phyloP scores from a whole-genome alignment of 2,888 invertebrate species.

The Diarsia mendica region DNA sequence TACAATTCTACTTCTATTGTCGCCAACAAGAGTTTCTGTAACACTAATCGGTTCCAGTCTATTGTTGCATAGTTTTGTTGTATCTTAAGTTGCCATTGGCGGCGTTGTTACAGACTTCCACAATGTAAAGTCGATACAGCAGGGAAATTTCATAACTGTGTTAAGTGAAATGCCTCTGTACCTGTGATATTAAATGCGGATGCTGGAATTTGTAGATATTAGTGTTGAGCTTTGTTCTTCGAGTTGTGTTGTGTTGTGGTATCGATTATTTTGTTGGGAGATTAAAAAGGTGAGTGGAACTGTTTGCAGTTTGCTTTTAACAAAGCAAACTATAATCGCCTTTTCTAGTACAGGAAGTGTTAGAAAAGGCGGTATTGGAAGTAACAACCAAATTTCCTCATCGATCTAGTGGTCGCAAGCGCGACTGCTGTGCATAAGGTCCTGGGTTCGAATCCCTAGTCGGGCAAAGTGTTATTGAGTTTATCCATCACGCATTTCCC shows the following conservation, averaged over 20 bases:
- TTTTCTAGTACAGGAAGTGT: not conserved
- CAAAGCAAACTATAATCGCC: not conserved
- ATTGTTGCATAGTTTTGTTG: conserved; percentile 69
- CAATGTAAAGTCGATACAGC: conserved; percentile 57
- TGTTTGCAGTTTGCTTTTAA: not conserved
- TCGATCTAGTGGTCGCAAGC: no score
- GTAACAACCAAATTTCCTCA: not conserved
- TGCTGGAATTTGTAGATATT: conserved; percentile 36
- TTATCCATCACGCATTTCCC: no score
- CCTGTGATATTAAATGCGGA: conserved; percentile 59
- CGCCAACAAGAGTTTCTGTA: conserved; percentile 53
- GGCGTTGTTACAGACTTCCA: conserved; percentile 44
- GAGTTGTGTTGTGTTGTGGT: conserved; percentile 2
- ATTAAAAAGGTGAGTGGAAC: not conserved
- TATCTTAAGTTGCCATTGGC: conserved; percentile 62
- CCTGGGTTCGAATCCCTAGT: no score
- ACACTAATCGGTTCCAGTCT: conserved; percentile 61
- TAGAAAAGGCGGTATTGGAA: not conserved
- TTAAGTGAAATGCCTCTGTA: conserved; percentile 59
- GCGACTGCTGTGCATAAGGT: no score
- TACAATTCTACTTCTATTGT: conserved; percentile 41
- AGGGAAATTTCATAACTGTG: conserved; percentile 53
- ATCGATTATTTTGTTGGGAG: not conserved
- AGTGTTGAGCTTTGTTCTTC: conserved; percentile 30
- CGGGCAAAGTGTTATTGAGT: no score